Conservation (phyloP, 2,113 vertebrate genomes). For the Ictalurus furcatus region DNA sequence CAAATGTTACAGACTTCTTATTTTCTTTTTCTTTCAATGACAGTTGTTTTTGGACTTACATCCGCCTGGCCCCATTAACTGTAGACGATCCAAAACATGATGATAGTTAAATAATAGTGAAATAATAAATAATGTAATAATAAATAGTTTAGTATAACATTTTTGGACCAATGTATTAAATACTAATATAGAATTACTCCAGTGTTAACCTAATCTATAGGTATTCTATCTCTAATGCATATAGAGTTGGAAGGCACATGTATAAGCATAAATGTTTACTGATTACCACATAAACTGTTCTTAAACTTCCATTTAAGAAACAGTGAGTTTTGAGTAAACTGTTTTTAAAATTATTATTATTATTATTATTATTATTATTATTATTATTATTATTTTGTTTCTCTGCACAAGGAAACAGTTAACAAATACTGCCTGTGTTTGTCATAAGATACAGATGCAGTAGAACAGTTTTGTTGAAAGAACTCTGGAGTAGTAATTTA, state of each 20-base stretch:
- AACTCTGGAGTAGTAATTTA: constrained; percentile 59
- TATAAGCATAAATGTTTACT: neutral
- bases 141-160: neutral
- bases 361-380: no score
- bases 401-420: neutral
- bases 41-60: constrained; percentile 65
- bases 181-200: constrained; percentile 26
- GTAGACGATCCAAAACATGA: constrained; percentile 61
- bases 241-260: neutral
- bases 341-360: neutral
- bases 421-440: neutral
- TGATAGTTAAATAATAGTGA: constrained; percentile 1
- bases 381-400: neutral
- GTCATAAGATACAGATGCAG: neutral
- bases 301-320: neutral
- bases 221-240: neutral
- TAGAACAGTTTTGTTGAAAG: neutral
- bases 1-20: constrained; percentile 71
- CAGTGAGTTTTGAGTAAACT: neutral
- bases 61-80: constrained; percentile 70
- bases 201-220: neutral
- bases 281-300: neutral
- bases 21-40: constrained; percentile 61
- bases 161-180: constrained; percentile 30
- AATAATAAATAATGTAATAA: constrained; percentile 13